Evolutionary conservation across 1,140 invertebrate genomes (phyloP), one percentile per base, ranked within the genome.

Genomic region (Mamestra configurata): DNA sequence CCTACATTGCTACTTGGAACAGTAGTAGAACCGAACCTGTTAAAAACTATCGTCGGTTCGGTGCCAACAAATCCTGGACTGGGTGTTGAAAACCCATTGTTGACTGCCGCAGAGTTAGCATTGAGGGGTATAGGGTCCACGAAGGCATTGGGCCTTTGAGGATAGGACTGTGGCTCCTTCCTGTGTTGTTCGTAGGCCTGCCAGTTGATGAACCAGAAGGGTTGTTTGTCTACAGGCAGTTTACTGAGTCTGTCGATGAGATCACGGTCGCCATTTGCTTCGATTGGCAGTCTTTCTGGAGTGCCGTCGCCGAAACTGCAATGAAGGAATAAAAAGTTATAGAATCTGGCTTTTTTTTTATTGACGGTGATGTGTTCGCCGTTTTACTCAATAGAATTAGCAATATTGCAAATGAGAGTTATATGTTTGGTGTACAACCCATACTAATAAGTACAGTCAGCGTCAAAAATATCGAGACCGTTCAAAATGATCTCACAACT

Each of bases 131-230:
- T 24, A 13, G 78, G 35, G n/a, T 89, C 82, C 0, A 79, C 64
- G 51, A 94, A 94, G 3, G 71, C 66, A 43, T 86, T 93, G 0
- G 91, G 91, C 76, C 84, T 88, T 55, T 87, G 88, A 8, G 89
- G 88, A 78, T 91, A 93, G 0, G 91, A 88, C 18, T 93, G 90
- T n/a, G 92, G 91, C 5, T 90, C 89, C n/a, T 90, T 83, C 20
- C 88, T 87, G 8, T 88, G 78, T 0, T 79, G 90, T 76, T 94
- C 91, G 0, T 87, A 57, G 0, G 89, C 89, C 82, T 93, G 89
- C 92, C 92, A 94, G 49, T 94, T 96, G 76, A 96, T 86, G 79
- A 95, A 95, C 96, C 96, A 96, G 86, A 96, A 96, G 0, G 96
- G 95, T 55, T 95, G 95, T 27, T 95, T 89, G 79, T 96, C 95